Evolutionary conservation across 2,113 vertebrate species (phyloP).

Genomic region (Plotosus lineatus): DNA sequence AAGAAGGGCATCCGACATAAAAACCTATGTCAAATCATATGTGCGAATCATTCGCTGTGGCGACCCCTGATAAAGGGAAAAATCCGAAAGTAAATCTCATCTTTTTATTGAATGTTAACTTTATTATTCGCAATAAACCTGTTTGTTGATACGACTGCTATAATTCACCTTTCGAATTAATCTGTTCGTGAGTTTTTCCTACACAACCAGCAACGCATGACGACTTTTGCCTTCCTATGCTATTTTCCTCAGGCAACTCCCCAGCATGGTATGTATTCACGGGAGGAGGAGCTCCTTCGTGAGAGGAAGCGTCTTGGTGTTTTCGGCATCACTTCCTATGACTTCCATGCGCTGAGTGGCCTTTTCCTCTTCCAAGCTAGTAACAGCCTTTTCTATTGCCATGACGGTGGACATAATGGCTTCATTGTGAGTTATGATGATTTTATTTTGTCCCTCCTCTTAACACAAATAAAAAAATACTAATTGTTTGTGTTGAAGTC

Average conservation of each 20-base stretch:
- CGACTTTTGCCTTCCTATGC: background rate
- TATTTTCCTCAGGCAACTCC: constrained; percentile 81
- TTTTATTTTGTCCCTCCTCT: background rate
- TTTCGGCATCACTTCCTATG: constrained; percentile 95
- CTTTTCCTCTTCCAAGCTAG: constrained; percentile 98
- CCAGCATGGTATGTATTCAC: constrained; percentile 90
- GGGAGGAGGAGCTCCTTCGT: constrained; percentile 91
- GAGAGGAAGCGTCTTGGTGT: constrained; percentile 93
- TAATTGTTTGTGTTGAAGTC: background rate
- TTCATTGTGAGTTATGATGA: constrained; percentile 86
- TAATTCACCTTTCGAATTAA: too few relatives aligned
- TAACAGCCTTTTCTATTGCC: constrained; percentile 96
- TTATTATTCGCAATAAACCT: too few relatives aligned
- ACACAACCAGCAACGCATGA: background rate
- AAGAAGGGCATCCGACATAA: too few relatives aligned
- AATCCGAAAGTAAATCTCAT: too few relatives aligned
- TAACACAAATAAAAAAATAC: background rate
- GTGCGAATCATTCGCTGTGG: too few relatives aligned
- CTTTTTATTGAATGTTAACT: too few relatives aligned
- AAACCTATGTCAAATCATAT: too few relatives aligned
- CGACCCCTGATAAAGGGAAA: too few relatives aligned
- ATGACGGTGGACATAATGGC: constrained; percentile 89
- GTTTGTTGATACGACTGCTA: too few relatives aligned
- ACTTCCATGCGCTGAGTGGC: constrained; percentile 91
- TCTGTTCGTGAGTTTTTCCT: background rate